Conservation (phyloP, 1,140 invertebrate species). For the Polypedilum pembai region DNA sequence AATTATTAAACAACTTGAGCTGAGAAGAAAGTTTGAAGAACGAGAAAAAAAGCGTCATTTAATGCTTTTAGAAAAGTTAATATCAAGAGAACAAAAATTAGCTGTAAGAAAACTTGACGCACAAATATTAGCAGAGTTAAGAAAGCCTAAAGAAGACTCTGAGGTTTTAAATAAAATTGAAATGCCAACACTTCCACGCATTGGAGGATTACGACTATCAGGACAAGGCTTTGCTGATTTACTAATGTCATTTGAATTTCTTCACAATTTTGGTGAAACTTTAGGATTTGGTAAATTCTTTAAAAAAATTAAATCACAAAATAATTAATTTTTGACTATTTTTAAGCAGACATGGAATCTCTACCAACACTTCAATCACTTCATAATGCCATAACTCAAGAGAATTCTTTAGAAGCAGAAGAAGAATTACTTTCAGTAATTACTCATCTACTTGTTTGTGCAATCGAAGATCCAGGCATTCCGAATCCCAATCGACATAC, state of each 20-base stretch:
- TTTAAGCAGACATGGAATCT: slow-evolving; percentile 68
- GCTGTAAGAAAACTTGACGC: slow-evolving; percentile 77
- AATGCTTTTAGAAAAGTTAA: slow-evolving; percentile 40
- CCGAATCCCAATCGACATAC: slow-evolving; percentile 79
- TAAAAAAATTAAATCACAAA: background rate
- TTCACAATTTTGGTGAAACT: slow-evolving; percentile 91
- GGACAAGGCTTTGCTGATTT: slow-evolving; percentile 85
- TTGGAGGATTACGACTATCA: slow-evolving; percentile 71
- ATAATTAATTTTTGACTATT: slow-evolving; percentile 4
- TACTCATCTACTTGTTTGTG: slow-evolving; percentile 82
- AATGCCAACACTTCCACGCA: slow-evolving; percentile 67
- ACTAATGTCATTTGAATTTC: slow-evolving; percentile 90
- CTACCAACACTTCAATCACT: slow-evolving; percentile 77
- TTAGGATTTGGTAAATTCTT: slow-evolving; percentile 73
- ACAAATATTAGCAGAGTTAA: slow-evolving; percentile 72
- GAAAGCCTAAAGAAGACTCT: slow-evolving; percentile 82
- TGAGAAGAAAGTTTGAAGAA: slow-evolving; percentile 78
- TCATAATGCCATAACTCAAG: slow-evolving; percentile 75
- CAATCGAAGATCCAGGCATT: slow-evolving; percentile 90
- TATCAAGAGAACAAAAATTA: slow-evolving; percentile 60
- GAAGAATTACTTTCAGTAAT: slow-evolving; percentile 82
- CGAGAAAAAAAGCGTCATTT: slow-evolving; percentile 77
- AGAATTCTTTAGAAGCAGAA: slow-evolving; percentile 62
- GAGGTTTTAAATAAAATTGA: slow-evolving; percentile 64
- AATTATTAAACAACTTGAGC: slow-evolving; percentile 77